Evolutionary conservation across 2,113 vertebrate genomes (phyloP).

Genomic region (Todiramphus chloris): DNA sequence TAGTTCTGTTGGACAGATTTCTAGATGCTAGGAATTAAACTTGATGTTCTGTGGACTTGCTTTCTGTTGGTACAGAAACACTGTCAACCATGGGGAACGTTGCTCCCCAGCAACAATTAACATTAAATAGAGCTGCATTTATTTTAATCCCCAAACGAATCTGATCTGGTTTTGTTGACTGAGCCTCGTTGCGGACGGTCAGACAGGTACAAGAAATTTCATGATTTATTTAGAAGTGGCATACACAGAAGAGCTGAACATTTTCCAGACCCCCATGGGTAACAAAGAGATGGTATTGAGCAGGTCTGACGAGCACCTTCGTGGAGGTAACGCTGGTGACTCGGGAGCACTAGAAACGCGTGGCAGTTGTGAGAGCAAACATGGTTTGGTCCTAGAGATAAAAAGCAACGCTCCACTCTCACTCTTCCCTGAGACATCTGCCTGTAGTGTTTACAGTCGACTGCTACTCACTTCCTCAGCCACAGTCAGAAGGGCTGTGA

Average conservation of each 20-base stretch:
- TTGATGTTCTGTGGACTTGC: not conserved
- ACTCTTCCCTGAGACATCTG: constrained; percentile 21
- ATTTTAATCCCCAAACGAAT: not conserved
- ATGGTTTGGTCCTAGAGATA: not conserved
- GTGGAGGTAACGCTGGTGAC: not conserved
- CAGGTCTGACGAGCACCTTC: not conserved
- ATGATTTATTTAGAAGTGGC: not conserved
- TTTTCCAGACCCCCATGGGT: not conserved
- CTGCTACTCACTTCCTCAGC: accelerated
- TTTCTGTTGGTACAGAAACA: not conserved
- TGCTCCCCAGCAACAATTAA: not conserved
- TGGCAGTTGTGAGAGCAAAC: accelerated
- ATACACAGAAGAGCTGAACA: not conserved
- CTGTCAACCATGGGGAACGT: accelerated
- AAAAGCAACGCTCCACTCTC: not conserved
- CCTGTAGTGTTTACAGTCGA: not conserved
- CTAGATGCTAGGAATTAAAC: not conserved
- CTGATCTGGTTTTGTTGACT: not conserved
- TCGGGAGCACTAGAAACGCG: not conserved
- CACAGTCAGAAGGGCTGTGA: accelerated
- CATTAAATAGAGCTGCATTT: not conserved
- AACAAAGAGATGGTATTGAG: accelerated
- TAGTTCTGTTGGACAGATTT: not conserved
- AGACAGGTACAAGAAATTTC: not conserved
- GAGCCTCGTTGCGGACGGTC: not conserved